Percentiles rank a stretch among this genome's conserved stretches.
Conservation (phyloP, 2,797 vertebrate species). For the Gymnopithys bicolor region DNA sequence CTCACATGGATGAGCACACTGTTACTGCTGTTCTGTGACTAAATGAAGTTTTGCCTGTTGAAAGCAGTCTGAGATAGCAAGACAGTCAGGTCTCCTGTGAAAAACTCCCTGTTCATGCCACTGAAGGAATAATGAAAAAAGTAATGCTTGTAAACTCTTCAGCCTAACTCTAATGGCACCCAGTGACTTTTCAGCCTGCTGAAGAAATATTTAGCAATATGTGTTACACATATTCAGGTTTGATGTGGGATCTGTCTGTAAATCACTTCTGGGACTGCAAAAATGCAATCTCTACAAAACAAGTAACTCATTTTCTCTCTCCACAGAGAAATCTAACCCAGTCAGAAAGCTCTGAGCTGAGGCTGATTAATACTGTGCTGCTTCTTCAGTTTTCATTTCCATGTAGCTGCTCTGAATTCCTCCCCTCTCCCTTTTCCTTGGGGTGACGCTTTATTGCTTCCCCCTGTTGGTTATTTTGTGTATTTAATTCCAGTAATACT, state of each 20-base stretch:
- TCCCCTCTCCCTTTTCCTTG: background rate
- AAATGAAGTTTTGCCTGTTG: background rate
- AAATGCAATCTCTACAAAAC: conserved; percentile 14
- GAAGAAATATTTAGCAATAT: background rate
- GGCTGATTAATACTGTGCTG: background rate
- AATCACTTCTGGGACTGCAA: conserved; percentile 6
- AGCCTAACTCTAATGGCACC: background rate
- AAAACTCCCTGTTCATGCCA: background rate
- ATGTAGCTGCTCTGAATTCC: background rate
- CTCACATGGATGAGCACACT: background rate
- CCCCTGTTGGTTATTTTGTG: background rate
- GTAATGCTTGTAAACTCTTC: background rate
- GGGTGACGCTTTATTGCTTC: conserved; percentile 38
- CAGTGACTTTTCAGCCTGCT: background rate
- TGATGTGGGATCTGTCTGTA: background rate
- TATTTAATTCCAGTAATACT: conserved; percentile 31
- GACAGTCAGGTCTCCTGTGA: background rate
- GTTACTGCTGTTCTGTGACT: background rate
- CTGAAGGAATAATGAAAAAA: background rate
- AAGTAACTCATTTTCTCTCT: conserved; percentile 26
- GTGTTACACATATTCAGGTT: background rate
- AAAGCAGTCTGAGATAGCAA: background rate
- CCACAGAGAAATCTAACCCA: background rate
- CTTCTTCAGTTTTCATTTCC: background rate
- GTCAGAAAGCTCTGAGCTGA: conserved; percentile 13